Evolutionary conservation across 2,797 vertebrate genomes (phyloP).

Genomic region (Carcharodon carcharias): DNA sequence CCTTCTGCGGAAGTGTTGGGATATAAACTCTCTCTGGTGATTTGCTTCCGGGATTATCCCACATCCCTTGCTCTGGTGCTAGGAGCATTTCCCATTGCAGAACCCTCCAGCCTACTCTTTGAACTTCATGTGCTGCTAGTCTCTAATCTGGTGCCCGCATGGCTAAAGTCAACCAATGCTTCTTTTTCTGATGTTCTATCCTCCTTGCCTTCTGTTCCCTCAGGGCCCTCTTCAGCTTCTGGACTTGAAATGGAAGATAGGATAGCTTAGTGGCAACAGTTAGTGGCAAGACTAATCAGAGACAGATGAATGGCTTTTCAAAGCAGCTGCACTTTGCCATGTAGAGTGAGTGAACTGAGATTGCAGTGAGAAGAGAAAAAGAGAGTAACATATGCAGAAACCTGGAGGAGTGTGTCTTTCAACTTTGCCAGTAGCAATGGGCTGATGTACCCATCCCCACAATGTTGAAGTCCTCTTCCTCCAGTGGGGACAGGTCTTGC

Average conservation of each 20-base stretch:
- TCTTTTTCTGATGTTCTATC: not conserved
- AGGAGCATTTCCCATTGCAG: not conserved
- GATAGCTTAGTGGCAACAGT: not conserved
- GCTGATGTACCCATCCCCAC: not conserved
- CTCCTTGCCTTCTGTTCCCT: not conserved
- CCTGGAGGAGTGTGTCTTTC: not conserved
- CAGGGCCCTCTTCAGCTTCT: not conserved
- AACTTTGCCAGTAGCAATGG: not conserved
- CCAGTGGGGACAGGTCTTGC: not conserved
- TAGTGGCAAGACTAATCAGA: not conserved
- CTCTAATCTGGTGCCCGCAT: not conserved
- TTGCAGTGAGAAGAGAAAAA: not conserved
- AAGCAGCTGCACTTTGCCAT: not conserved
- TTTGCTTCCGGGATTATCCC: not conserved
- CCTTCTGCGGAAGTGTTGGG: not conserved
- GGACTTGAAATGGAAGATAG: not conserved
- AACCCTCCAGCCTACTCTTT: not conserved
- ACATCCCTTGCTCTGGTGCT: not conserved
- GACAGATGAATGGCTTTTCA: not conserved
- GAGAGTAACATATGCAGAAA: not conserved
- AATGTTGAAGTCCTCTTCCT: not conserved
- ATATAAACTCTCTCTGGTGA: not conserved
- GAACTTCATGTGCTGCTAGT: not conserved
- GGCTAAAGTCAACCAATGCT: not conserved
- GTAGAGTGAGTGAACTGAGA: not conserved